These are phyloP conservation scores for Callimorpha dominula DNA, from an alignment of 2,888 invertebrate genomes.

Conservation along the genomic window DNA sequence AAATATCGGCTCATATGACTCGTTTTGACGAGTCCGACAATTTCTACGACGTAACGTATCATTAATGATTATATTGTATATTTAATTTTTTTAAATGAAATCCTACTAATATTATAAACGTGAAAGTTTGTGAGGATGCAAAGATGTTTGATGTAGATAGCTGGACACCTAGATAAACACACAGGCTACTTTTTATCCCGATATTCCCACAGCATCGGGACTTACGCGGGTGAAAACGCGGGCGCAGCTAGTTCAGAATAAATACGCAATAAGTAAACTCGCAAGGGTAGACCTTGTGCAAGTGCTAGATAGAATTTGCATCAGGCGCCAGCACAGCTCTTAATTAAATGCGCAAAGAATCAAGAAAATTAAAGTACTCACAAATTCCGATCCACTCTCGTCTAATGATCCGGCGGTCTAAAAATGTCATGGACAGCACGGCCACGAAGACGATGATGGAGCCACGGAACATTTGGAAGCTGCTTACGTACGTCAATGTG, in stretches of 20 bases:
- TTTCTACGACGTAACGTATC: too few species aligned
- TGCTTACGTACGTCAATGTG: constrained; percentile 96
- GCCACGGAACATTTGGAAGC: constrained; percentile 98
- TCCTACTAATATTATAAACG: too few species aligned
- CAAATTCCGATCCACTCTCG: constrained; percentile 93
- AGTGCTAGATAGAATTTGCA: neutral
- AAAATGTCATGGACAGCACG: constrained; percentile 93
- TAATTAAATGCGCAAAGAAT: neutral
- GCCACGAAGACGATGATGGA: constrained; percentile 96
- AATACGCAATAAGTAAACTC: neutral
- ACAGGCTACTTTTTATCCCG: too few species aligned
- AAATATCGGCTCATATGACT: too few species aligned
- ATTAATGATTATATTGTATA: too few species aligned
- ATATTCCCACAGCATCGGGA: too few species aligned
- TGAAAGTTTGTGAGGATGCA: too few species aligned
- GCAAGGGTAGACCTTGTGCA: neutral
- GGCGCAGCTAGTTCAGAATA: neutral
- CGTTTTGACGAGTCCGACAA: too few species aligned
- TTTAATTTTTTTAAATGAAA: too few species aligned
- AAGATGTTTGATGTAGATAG: too few species aligned
- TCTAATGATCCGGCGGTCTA: constrained; percentile 88
- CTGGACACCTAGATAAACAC: too few species aligned
- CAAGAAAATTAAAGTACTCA: constrained; percentile 47
- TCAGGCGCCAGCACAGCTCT: neutral
- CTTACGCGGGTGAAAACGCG: too few species aligned